Conservation (phyloP, 2,113 vertebrate species). For the Thinocorus orbignyianus region DNA sequence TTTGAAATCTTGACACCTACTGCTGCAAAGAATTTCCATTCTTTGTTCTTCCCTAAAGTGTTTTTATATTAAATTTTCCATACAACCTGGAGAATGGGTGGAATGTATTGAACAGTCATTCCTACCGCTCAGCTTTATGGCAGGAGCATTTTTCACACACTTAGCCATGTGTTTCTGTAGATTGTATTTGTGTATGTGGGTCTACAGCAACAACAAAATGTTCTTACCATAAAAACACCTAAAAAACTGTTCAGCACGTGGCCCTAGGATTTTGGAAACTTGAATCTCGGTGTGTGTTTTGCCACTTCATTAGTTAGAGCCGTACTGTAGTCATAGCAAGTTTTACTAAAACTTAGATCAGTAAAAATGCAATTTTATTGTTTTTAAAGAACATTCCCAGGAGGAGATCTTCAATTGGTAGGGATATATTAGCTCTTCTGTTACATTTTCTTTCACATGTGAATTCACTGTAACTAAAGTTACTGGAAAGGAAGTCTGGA, state of each 20-base stretch:
- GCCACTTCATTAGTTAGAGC: background rate
- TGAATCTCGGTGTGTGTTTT: background rate
- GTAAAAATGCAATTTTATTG: background rate
- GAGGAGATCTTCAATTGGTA: background rate
- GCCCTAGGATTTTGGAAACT: background rate
- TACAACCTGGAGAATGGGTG: background rate
- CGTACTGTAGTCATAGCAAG: background rate
- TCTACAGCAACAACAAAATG: background rate
- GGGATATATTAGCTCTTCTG: background rate
- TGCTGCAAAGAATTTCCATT: background rate
- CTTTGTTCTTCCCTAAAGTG: background rate
- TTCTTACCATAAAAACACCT: background rate
- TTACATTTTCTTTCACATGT: background rate
- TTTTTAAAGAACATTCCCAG: background rate
- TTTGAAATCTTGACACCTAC: slow-evolving; percentile 9
- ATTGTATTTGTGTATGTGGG: background rate
- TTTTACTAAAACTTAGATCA: background rate
- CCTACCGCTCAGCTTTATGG: background rate
- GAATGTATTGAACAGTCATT: background rate
- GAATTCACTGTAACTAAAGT: background rate
- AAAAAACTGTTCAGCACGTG: background rate
- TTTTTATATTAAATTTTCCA: slow-evolving; percentile 5
- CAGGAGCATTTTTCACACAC: background rate
- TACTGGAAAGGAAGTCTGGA: background rate
- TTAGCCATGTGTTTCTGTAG: background rate